Base-by-base conservation (phyloP, 1,140 invertebrate genomes). In the Pogonognathellus flavescens region DNA sequence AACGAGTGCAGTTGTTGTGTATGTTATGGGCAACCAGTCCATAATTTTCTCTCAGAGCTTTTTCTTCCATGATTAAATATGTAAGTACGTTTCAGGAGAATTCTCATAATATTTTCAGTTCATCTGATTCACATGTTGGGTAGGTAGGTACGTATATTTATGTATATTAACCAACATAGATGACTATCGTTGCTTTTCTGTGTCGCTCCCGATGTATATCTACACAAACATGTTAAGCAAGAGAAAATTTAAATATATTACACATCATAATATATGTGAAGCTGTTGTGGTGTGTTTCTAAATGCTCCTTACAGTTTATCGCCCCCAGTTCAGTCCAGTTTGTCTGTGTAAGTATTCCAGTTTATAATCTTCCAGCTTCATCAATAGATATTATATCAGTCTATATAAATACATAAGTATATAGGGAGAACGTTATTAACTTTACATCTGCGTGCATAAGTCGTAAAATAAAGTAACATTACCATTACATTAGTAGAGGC, bases 381-480 rank as follows among this genome's bases (percentile, higher is more conserved):
- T 66, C 14, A 66, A 55, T 55, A 55, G 11, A 14, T 13, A 31
- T 20, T 14, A 20, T 25, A 13, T 66, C 25, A 66, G 62, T n/a
- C n/a, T n/a, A n/a, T n/a, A n/a, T n/a, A n/a, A n/a, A n/a, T n/a
- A n/a, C 70, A 76, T 31, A 76, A 41, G 7, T 41, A 41, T 72
- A n/a, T 10, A 49, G 31, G 8, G 7, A 76, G 16, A 31, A 49
- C n/a, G 13, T 14, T 13, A 49, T 50, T 41, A 49, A 16, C 0
- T 50, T n/a, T 50, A 49, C 16, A 70, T 18, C 1, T 49, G 49
- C 31, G 31, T 50, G 70, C 14, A 41, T n/a, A 76, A 76, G 41
- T 76, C 70, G 70, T 76, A 76, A 76, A 76, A n/a, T 41, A 31
- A 20, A 76, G 49, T 76, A 76, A 76, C 70, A 76, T 76, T n/a